Conservation (phyloP, 2,797 vertebrate species). For the Malurus leucopterus region DNA sequence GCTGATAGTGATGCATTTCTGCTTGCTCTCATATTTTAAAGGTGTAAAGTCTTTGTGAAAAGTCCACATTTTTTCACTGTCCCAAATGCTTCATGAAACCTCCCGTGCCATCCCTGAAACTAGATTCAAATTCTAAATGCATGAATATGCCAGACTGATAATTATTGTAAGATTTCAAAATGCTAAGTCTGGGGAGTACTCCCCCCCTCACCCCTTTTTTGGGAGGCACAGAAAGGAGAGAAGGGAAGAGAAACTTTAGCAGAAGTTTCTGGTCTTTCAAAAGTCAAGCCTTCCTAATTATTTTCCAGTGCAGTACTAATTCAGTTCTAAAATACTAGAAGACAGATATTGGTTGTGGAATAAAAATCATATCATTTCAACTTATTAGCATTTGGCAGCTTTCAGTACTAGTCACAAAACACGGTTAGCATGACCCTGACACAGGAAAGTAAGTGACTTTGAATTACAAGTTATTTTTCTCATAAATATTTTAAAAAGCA, state of each 20-base stretch:
- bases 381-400: neutral
- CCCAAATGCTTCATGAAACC: neutral
- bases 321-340: neutral
- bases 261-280: neutral
- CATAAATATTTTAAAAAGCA: conserved; percentile 9
- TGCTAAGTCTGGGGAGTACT: neutral
- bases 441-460: neutral
- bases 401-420: neutral
- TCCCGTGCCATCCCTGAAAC: neutral
- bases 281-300: neutral
- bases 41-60: neutral
- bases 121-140: neutral
- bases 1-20: neutral
- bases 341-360: neutral
- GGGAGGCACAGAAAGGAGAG: neutral
- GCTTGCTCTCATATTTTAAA: neutral
- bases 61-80: neutral
- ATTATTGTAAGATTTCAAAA: neutral
- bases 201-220: neutral
- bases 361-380: neutral
- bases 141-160: neutral
- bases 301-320: neutral
- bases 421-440: neutral
- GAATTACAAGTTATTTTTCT: conserved; percentile 21
- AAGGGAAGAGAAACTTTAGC: neutral